A percentile compares a stretch with the other conserved stretches of the same genome.
Conservation (phyloP, 2,113 vertebrate genomes). For the Chloropsis hardwickii region DNA sequence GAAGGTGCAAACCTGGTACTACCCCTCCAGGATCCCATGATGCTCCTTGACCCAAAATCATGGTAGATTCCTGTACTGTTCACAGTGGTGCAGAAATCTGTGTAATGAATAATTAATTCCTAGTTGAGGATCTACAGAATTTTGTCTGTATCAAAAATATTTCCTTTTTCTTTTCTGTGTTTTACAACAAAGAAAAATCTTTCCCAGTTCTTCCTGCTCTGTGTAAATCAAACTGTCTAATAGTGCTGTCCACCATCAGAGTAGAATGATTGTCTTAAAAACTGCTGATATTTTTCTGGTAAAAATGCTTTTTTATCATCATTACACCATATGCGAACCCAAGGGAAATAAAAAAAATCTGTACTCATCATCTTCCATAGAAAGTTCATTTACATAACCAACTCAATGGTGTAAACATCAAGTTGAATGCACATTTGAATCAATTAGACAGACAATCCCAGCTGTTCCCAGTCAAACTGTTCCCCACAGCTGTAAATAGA, state of each 20-base stretch:
- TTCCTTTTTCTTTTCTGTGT: neutral
- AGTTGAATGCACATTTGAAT: neutral
- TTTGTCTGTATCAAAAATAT: neutral
- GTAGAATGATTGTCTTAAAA: neutral
- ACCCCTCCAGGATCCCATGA: neutral
- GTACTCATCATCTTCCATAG: neutral
- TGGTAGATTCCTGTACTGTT: neutral
- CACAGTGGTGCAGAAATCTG: neutral
- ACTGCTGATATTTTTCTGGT: neutral
- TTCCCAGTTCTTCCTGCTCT: neutral
- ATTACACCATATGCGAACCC: neutral
- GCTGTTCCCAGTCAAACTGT: neutral
- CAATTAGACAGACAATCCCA: constrained; percentile 11
- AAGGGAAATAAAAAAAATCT: neutral
- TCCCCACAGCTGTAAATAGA: neutral
- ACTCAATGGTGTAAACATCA: neutral
- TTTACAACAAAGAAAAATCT: neutral
- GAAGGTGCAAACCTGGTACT: neutral
- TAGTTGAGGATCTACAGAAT: neutral
- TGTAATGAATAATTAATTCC: neutral
- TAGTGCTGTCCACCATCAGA: neutral
- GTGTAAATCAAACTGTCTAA: neutral
- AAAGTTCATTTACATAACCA: constrained; percentile 8
- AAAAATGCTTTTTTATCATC: neutral
- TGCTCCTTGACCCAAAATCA: neutral